Evolutionary conservation across 2,797 vertebrate species (phyloP).

Genomic region (Diplodus sargus): DNA sequence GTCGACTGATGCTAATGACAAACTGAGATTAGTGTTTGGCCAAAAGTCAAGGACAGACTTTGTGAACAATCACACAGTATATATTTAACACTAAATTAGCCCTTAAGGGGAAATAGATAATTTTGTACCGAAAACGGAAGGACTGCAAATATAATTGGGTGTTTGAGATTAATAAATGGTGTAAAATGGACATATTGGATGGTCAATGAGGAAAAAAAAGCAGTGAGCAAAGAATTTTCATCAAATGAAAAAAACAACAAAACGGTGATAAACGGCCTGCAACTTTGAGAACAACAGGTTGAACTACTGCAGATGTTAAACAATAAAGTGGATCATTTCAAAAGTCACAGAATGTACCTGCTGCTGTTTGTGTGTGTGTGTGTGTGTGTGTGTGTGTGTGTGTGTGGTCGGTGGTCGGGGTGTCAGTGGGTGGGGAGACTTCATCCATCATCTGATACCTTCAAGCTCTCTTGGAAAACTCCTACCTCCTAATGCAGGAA

Average conservation of each 20-base stretch:
- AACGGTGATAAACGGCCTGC: background rate
- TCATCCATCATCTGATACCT: constrained; percentile 46
- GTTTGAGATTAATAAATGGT: background rate
- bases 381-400: constrained; percentile 17
- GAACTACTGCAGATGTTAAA: background rate
- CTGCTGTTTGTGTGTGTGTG: constrained; percentile 11
- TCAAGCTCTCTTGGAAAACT: constrained; percentile 37
- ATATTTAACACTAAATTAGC: too few relatives aligned
- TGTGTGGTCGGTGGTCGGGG: constrained; percentile 40
- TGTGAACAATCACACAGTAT: background rate
- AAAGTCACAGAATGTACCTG: background rate
- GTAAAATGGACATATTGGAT: background rate
- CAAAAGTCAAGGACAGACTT: background rate
- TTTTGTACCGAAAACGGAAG: too few relatives aligned
- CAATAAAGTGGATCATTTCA: background rate
- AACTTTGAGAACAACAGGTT: background rate
- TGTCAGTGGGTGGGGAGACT: constrained; percentile 38
- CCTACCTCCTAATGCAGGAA: constrained; percentile 55
- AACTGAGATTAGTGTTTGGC: constrained; percentile 5
- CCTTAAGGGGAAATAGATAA: too few relatives aligned
- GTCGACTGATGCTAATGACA: background rate
- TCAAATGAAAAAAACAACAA: background rate
- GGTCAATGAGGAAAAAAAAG: background rate
- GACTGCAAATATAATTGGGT: background rate
- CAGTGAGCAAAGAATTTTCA: background rate